Evolutionary conservation across 1,140 invertebrate species (phyloP).

Genomic region (Apis laboriosa): DNA sequence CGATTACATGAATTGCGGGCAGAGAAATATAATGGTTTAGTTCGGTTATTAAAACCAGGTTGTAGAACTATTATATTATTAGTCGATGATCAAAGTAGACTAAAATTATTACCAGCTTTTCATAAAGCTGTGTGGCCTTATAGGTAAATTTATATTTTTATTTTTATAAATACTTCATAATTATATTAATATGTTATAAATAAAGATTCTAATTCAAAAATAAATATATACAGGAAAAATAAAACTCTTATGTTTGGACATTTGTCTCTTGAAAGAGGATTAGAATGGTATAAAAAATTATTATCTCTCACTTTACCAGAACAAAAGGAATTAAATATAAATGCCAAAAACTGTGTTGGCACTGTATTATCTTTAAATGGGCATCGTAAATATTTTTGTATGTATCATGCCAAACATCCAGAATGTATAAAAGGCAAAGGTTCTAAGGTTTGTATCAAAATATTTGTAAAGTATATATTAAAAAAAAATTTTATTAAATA

Average conservation of each 20-base stretch:
- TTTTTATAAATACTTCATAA: neutral
- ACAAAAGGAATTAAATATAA: slow-evolving; percentile 92
- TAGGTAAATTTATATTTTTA: slow-evolving; percentile 82
- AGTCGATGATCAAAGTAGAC: slow-evolving; percentile 92
- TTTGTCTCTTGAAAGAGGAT: slow-evolving; percentile 93
- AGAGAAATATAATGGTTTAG: slow-evolving; percentile 97
- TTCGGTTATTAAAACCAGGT: slow-evolving; percentile 95
- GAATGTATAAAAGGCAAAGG: slow-evolving; percentile 82
- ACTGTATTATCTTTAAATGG: slow-evolving; percentile 98
- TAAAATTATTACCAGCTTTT: slow-evolving; percentile 93
- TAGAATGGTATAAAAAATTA: slow-evolving; percentile 95
- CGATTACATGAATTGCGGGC: slow-evolving; percentile 95
- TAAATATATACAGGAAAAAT: slow-evolving; percentile 84
- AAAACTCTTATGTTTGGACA: slow-evolving; percentile 97
- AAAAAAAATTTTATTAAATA: neutral
- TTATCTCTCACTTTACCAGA: slow-evolving; percentile 92
- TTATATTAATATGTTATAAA: neutral
- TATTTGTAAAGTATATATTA: neutral
- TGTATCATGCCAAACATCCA: slow-evolving; percentile 97
- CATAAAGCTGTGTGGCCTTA: slow-evolving; percentile 97
- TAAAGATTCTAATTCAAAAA: neutral
- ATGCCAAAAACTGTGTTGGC: slow-evolving; percentile 97
- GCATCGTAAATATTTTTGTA: slow-evolving; percentile 97
- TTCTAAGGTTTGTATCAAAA: slow-evolving; percentile 79
- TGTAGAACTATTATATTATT: slow-evolving; percentile 95